Base-by-base conservation (phyloP, 2,113 vertebrate species). In the Percopsis transmontana region DNA sequence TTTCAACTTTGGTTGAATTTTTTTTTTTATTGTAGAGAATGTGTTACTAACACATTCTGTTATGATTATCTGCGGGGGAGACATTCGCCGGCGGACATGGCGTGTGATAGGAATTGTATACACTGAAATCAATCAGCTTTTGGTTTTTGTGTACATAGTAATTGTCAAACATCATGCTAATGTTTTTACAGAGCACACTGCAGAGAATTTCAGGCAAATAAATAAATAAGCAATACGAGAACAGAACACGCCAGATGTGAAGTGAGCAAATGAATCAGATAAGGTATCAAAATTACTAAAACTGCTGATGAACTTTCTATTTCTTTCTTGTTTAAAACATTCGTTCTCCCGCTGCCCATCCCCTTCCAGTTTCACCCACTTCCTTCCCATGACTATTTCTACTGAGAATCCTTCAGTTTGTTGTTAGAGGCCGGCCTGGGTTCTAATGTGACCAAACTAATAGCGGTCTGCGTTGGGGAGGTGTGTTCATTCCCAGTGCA, bases 201-300 rank as follows among this genome's bases (percentile, higher is more conserved):
- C 20, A 41, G 53, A 63, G 40, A 2, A 42, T 24, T 24, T 44
- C 14, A 24, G 4, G 21, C 40, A 23, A 59, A 19, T 14, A 33
- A 40, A 55, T 56, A 38, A 58, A 19, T 57, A 45, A 27, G 54
- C 66, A 52, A 64, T 68, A 60, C 50, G 54, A 45, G 27, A 21
- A 11, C 33, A 16, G 65, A 56, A 69, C 42, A 38, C 63, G 56
- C 48, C 70, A 62, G 61, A 65, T 57, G 76, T 68, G 42, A 42
- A 55, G 33, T 23, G 58, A 23, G 42, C 64, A 59, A 6, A n/a
- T n/a, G n/a, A n/a, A n/a, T n/a, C n/a, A n/a, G n/a, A n/a, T n/a
- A n/a, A n/a, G n/a, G 67, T 44, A 61, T 52, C 51, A 59, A 53
- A 62, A 54, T n/a, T n/a, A n/a, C n/a, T n/a, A n/a, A n/a, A n/a